Conservation (phyloP, 2,888 invertebrate species). For the Caenorhabditis imperialis region DNA sequence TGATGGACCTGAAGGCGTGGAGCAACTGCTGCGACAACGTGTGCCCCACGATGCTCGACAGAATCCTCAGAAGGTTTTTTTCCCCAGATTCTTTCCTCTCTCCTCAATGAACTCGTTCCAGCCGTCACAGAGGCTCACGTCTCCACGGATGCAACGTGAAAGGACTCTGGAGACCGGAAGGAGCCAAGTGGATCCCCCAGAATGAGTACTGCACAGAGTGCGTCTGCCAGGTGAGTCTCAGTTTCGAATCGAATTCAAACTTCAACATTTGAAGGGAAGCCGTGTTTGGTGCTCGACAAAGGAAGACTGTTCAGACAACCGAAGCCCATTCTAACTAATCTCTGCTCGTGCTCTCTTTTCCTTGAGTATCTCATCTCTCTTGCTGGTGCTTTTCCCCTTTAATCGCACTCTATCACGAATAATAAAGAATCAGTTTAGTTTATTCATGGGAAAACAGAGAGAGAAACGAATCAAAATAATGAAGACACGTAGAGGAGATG, state of each 20-base stretch:
- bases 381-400: constrained; percentile 26
- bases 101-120: constrained; percentile 20
- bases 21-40: constrained; percentile 48
- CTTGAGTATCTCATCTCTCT: constrained; percentile 32
- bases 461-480: constrained; percentile 7
- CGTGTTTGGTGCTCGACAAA: constrained; percentile 56
- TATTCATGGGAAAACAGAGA: neutral
- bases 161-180: constrained; percentile 53
- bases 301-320: constrained; percentile 56
- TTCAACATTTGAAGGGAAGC: constrained; percentile 52
- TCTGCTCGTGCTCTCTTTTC: neutral
- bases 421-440: no score
- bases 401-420: no score
- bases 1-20: constrained; percentile 47
- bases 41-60: constrained; percentile 55
- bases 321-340: constrained; percentile 47
- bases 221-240: constrained; percentile 34
- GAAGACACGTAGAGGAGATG: constrained; percentile 20
- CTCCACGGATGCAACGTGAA: constrained; percentile 52
- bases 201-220: constrained; percentile 54
- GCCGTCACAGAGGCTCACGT: constrained; percentile 55
- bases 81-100: neutral
- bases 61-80: constrained; percentile 42
- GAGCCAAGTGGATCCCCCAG: constrained; percentile 50
- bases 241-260: no score